Evolutionary conservation across 2,888 invertebrate species (phyloP).

Genomic region (Tuta absoluta): DNA sequence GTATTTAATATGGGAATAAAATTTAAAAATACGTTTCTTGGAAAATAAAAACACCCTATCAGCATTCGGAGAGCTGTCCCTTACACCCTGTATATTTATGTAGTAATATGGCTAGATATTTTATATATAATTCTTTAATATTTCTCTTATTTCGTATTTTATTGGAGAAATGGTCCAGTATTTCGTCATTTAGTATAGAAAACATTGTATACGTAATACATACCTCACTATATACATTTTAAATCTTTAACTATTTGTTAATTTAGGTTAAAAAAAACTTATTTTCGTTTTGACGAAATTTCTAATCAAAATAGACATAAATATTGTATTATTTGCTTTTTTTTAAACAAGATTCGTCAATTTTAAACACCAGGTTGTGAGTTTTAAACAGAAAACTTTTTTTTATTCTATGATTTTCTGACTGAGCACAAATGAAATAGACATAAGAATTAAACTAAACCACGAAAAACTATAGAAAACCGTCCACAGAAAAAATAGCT

Average conservation of each 20-base stretch:
- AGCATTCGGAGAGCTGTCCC: too few relatives aligned
- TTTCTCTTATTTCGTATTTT: neutral
- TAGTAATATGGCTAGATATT: too few relatives aligned
- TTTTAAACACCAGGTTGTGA: constrained; percentile 38
- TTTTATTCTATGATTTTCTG: constrained; percentile 48
- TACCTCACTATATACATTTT: constrained; percentile 78
- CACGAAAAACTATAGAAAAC: constrained; percentile 65
- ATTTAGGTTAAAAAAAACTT: constrained; percentile 28
- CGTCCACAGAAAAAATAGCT: constrained; percentile 74
- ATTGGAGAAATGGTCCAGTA: constrained; percentile 25
- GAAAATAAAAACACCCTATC: too few relatives aligned
- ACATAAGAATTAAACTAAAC: constrained; percentile 55
- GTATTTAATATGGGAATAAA: too few relatives aligned
- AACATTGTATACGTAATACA: constrained; percentile 83
- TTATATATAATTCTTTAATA: too few relatives aligned
- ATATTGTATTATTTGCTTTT: neutral
- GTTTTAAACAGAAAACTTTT: constrained; percentile 36
- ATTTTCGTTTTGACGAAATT: constrained; percentile 5
- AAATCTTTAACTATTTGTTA: constrained; percentile 28
- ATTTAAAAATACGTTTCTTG: too few relatives aligned
- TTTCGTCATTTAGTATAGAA: constrained; percentile 50
- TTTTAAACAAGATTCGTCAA: constrained; percentile 44
- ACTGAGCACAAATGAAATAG: constrained; percentile 64
- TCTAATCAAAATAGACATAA: constrained; percentile 32
- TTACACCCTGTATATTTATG: too few relatives aligned